phyloP scores from a whole-genome alignment of 2,797 vertebrate species.

The Graptemys geographica region DNA sequence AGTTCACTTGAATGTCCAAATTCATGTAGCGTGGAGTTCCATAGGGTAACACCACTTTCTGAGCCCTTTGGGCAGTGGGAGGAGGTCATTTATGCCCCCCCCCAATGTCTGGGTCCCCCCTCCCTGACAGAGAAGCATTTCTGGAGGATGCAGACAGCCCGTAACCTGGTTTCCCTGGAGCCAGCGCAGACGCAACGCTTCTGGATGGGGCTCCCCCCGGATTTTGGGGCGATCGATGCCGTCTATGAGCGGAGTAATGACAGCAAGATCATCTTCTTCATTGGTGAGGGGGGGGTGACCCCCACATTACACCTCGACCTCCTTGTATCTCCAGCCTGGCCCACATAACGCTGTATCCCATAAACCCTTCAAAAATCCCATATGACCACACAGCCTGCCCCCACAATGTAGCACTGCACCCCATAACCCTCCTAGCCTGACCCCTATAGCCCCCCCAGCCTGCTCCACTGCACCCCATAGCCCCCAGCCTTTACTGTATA shows the following conservation, averaged over 20 bases:
- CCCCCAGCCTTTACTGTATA: too few species aligned
- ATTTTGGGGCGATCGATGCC: constrained; percentile 83
- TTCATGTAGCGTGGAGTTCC: background rate
- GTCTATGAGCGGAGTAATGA: constrained; percentile 88
- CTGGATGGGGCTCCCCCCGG: constrained; percentile 87
- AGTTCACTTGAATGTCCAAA: background rate
- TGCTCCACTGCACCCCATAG: too few species aligned
- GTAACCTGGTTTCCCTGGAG: constrained; percentile 83
- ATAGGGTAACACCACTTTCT: background rate
- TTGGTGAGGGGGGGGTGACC: constrained; percentile 80
- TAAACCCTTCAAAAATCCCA: background rate
- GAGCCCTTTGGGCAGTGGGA: too few species aligned
- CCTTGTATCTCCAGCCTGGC: background rate
- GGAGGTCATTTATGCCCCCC: background rate
- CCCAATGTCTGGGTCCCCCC: background rate
- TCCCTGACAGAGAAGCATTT: constrained; percentile 83
- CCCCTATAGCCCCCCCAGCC: background rate
- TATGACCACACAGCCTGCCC: background rate
- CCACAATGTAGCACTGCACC: too few species aligned
- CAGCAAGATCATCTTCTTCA: constrained; percentile 88
- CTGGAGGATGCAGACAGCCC: constrained; percentile 86
- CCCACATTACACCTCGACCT: too few species aligned
- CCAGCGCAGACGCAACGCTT: constrained; percentile 86
- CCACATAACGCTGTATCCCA: too few species aligned
- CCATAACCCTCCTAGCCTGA: too few species aligned